Conservation (phyloP, 37 sponge, comb jelly and placozoan species). For the Beroe ovata region DNA sequence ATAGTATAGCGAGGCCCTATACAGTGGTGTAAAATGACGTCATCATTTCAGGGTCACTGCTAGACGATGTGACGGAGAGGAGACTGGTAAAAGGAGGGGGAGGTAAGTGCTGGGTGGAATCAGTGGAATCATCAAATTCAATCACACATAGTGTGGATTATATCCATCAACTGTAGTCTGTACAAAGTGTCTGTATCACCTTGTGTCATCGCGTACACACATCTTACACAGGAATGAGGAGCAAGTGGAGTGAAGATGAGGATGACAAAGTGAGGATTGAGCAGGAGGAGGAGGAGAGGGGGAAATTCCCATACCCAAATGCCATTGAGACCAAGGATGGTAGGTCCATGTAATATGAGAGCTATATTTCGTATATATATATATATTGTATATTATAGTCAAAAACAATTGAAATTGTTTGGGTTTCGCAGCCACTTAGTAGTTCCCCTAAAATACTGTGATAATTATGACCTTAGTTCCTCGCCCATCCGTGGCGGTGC, state of each 20-base stretch:
- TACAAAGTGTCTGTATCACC: too few relatives aligned
- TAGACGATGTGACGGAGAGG: background rate
- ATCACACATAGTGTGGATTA: too few relatives aligned
- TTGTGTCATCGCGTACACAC: too few relatives aligned
- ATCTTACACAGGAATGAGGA: slow-evolving; percentile 64
- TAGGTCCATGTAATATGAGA: slow-evolving; percentile 2
- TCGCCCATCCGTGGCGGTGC: too few relatives aligned
- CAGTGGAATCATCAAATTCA: background rate
- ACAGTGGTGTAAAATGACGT: too few relatives aligned
- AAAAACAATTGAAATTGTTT: background rate
- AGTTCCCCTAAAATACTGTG: too few relatives aligned
- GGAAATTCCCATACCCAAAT: slow-evolving; percentile 30
- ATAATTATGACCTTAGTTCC: too few relatives aligned
- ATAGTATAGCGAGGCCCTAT: too few relatives aligned
- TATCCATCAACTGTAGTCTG: too few relatives aligned
- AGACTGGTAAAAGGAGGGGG: background rate
- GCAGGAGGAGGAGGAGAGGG: background rate
- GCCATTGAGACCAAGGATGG: slow-evolving; percentile 3
- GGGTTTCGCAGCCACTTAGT: too few relatives aligned
- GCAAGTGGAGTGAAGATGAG: slow-evolving; percentile 62
- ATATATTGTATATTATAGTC: background rate
- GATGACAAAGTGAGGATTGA: slow-evolving; percentile 3
- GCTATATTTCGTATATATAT: background rate
- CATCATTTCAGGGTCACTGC: too few relatives aligned
- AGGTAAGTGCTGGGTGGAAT: slow-evolving; percentile 50